Evolutionary conservation across 2,888 invertebrate species (phyloP).

Genomic region (Mechanitis messenoides): DNA sequence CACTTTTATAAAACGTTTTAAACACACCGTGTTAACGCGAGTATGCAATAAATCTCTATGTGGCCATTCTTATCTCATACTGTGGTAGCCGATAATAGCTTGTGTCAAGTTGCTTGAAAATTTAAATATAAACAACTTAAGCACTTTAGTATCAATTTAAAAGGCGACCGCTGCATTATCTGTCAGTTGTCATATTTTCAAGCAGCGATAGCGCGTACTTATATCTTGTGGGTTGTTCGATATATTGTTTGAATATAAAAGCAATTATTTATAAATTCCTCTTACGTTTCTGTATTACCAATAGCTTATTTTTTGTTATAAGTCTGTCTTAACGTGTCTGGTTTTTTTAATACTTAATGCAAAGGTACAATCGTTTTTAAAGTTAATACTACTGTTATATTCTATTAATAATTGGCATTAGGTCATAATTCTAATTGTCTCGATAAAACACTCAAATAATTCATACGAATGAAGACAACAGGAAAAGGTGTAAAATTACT

Average conservation of each 20-base stretch:
- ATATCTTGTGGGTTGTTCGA: not conserved
- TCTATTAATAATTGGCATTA: constrained; percentile 19
- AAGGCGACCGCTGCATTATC: constrained; percentile 36
- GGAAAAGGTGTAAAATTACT: constrained; percentile 63
- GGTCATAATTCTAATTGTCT: constrained; percentile 30
- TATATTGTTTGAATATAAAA: constrained; percentile 1
- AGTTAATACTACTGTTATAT: constrained; percentile 5
- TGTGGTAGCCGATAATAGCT: constrained; percentile 64
- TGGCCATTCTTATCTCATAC: constrained; percentile 61
- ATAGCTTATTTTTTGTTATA: too few relatives aligned
- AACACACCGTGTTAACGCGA: constrained; percentile 52
- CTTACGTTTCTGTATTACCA: not conserved
- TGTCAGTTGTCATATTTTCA: constrained; percentile 35
- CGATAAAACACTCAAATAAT: constrained; percentile 35
- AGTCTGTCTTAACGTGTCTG: not conserved
- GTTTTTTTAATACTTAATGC: not conserved
- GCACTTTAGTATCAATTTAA: constrained; percentile 41
- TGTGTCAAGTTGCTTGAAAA: constrained; percentile 56
- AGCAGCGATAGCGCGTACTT: constrained; percentile 17
- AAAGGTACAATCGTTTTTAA: not conserved
- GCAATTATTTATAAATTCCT: not conserved
- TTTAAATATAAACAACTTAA: constrained; percentile 66
- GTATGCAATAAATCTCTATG: constrained; percentile 70
- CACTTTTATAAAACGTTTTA: constrained; percentile 47
- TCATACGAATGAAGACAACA: constrained; percentile 45